Evolutionary conservation across 2,113 vertebrate species (phyloP), one percentile per base, ranked within the genome.

Genomic region (Corythornis vintsioides): DNA sequence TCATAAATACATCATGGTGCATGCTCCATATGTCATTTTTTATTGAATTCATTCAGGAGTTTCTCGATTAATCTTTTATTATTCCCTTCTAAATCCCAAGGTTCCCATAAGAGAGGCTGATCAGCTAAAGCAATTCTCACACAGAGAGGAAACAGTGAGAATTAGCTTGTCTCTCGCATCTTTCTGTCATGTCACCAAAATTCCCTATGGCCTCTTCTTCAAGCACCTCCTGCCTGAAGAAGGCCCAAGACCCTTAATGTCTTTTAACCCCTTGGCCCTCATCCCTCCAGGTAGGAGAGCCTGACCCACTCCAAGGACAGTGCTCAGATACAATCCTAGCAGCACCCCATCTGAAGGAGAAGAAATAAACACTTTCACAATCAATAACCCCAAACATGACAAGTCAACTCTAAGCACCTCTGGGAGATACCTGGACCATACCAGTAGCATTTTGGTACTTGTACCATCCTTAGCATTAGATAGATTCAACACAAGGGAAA

Each of bases 61-160:
- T 97, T 98, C 96, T 97, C 97, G 86, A 98, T 98, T 97, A 97
- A 97, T 97, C 96, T 97, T 98, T 98, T 98, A 97, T 98, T 98
- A 98, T 98, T 98, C 97, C 95, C 95, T 97, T 97, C 96, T 92
- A 96, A 97, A 96, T 97, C 96, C 94, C 96, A 96, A 93, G 95
- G 93, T 97, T 97, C 96, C 92, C 95, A 75, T 95, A 97, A 94
- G 75, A 94, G 61, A 81, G 35, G 48, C 86, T 97, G 97, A 98
- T 97, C 97, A 96, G 95, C 95, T 97, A 92, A 96, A 97, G 96
- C 92, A 95, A 97, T 97, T 97, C 96, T 91, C 93, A 77, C 78
- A 64, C 83, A 88, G 89, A 92, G 75, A 93, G 65, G 91, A 89
- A 95, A 78, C 4, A 9, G 29, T 72, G 48, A 86, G 80, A 96